phyloP scores from a whole-genome alignment of 1,140 invertebrate species.

The Dreissena polymorpha region DNA sequence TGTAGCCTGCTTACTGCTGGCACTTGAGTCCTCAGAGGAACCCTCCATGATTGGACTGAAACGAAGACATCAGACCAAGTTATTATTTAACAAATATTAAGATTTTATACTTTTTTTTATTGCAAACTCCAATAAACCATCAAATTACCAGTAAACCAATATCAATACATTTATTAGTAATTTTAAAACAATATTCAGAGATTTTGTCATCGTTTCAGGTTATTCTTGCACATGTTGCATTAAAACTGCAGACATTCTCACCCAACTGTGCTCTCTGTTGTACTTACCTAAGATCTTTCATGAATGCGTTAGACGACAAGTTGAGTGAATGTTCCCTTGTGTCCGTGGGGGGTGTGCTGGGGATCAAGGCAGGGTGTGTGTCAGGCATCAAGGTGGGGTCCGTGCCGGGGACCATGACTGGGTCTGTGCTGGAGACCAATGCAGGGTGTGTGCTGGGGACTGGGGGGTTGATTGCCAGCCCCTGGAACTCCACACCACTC shows the following conservation, averaged over 20 bases:
- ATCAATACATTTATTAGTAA: too few relatives aligned
- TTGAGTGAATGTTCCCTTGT: not conserved
- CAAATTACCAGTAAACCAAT: too few relatives aligned
- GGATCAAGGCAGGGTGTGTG: not conserved
- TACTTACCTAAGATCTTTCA: slow-evolving; percentile 49
- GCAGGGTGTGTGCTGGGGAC: not conserved
- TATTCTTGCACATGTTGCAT: too few relatives aligned
- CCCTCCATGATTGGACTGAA: slow-evolving; percentile 74
- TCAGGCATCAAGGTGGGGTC: too few relatives aligned
- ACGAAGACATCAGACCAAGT: not conserved
- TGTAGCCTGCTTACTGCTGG: slow-evolving; percentile 4
- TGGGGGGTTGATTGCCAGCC: not conserved
- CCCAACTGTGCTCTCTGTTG: too few relatives aligned
- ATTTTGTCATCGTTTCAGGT: too few relatives aligned
- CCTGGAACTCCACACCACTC: slow-evolving; percentile 1
- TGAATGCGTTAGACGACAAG: slow-evolving; percentile 16
- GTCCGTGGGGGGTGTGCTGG: not conserved
- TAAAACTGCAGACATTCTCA: too few relatives aligned
- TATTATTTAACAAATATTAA: not conserved
- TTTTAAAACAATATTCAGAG: too few relatives aligned
- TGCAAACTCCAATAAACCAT: too few relatives aligned
- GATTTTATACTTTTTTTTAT: not conserved
- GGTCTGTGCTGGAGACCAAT: too few relatives aligned
- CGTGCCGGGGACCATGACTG: too few relatives aligned
- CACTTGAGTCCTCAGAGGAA: slow-evolving; percentile 65